Conservation (phyloP, 2,888 invertebrate genomes). For the Luperina nickerlii region DNA sequence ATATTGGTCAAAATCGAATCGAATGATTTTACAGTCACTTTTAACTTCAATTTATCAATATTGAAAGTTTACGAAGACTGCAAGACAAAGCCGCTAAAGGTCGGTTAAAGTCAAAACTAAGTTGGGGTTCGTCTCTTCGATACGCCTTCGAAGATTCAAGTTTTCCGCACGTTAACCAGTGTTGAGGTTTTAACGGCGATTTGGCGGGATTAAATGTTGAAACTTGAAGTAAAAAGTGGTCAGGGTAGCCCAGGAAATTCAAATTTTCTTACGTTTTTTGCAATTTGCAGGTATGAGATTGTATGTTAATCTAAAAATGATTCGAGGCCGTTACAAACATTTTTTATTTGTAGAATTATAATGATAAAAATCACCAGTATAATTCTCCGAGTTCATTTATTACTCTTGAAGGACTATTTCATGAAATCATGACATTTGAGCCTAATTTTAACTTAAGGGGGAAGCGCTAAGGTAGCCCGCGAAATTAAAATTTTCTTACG, state of each 20-base stretch:
- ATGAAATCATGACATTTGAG: too few relatives aligned
- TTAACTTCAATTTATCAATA: background rate
- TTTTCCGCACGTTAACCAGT: conserved; percentile 15
- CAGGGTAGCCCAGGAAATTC: background rate
- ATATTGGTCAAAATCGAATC: too few relatives aligned
- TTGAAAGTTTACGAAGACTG: conserved; percentile 21
- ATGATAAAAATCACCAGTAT: too few relatives aligned
- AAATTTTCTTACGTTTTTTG: background rate
- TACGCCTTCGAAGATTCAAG: conserved; percentile 14
- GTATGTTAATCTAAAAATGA: too few relatives aligned
- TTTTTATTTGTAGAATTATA: too few relatives aligned
- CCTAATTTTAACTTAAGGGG: too few relatives aligned
- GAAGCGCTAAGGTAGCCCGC: too few relatives aligned
- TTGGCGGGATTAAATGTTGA: conserved; percentile 18
- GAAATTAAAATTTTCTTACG: too few relatives aligned
- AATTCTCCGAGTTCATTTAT: too few relatives aligned
- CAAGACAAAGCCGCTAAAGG: conserved; percentile 23
- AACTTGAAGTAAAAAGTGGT: conserved; percentile 4
- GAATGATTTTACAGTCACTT: too few relatives aligned
- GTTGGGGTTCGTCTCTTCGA: conserved; percentile 21
- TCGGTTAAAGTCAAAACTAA: conserved; percentile 25
- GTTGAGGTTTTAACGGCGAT: conserved; percentile 15
- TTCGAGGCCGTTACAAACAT: too few relatives aligned
- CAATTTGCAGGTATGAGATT: background rate
- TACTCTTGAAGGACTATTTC: too few relatives aligned